Percentiles rank a stretch among this genome's conserved stretches.
Conservation (phyloP, 2,113 vertebrate species). For the Xyliphius kryptos region DNA sequence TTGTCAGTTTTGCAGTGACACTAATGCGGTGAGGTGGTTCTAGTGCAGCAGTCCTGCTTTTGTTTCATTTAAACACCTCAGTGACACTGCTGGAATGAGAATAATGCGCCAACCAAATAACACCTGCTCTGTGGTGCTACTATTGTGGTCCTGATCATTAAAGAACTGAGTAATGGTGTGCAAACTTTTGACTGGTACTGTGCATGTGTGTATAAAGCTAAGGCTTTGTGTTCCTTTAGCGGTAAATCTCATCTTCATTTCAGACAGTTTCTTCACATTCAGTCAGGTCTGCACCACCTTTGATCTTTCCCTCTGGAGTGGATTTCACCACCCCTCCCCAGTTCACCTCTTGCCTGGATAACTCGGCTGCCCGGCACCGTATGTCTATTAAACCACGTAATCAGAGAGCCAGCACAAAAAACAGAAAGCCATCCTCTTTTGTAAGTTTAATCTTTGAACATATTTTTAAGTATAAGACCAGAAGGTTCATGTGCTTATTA, state of each 20-base stretch:
- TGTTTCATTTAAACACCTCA: no score
- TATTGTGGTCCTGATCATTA: no score
- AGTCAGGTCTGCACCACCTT: constrained; percentile 48
- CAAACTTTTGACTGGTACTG: neutral
- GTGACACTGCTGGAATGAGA: no score
- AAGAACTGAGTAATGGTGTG: no score
- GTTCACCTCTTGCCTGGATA: constrained; percentile 76
- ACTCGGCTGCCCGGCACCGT: constrained; percentile 87
- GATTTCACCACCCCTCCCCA: constrained; percentile 75
- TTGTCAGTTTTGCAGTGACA: no score
- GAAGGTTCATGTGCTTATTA: no score
- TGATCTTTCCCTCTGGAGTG: constrained; percentile 42
- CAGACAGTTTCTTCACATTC: constrained; percentile 54
- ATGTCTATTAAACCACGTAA: constrained; percentile 88
- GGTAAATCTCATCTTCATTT: constrained; percentile 58
- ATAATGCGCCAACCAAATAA: neutral
- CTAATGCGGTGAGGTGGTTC: no score
- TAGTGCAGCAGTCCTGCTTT: no score
- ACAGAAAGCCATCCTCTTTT: constrained; percentile 55
- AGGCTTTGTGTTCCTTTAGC: constrained; percentile 20
- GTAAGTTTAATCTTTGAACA: constrained; percentile 67
- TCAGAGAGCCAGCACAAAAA: constrained; percentile 75
- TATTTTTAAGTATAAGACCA: no score
- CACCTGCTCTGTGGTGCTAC: neutral
- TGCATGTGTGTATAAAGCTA: neutral